A percentile compares a stretch with the other conserved stretches of the same genome.
These are phyloP conservation scores for Pseudocheirus occidentalis DNA, from an alignment of 2,797 vertebrate species.

Conservation along the genomic window DNA sequence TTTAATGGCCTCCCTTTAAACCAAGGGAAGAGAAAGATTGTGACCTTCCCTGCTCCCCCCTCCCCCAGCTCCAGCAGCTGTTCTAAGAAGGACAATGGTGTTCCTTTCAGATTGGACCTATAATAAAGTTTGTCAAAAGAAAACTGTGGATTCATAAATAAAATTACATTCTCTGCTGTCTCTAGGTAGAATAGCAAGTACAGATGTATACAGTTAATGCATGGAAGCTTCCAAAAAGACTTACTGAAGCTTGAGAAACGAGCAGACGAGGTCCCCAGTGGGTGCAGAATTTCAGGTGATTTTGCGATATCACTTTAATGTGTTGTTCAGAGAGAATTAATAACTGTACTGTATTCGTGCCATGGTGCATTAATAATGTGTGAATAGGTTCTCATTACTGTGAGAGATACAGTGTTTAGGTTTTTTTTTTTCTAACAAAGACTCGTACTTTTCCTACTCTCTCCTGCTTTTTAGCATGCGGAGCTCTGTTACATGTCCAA, in stretches of 20 bases:
- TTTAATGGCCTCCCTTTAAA: slow-evolving; percentile 8
- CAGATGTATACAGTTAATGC: background rate
- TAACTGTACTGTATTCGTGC: background rate
- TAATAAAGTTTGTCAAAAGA: background rate
- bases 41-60: background rate
- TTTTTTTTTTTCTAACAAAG: slow-evolving; percentile 24
- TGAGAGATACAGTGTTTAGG: slow-evolving; percentile 7
- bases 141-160: slow-evolving; percentile 38
- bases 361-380: slow-evolving; percentile 35
- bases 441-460: background rate
- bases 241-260: slow-evolving; percentile 24
- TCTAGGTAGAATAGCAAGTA: slow-evolving; percentile 28
- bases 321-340: slow-evolving; percentile 47
- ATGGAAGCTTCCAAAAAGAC: slow-evolving; percentile 24
- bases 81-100: background rate
- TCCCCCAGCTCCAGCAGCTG: background rate
- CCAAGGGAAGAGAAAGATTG: background rate
- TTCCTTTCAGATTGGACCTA: background rate
- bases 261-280: background rate
- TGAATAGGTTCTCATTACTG: slow-evolving; percentile 43
- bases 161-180: slow-evolving; percentile 21
- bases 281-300: slow-evolving; percentile 42
- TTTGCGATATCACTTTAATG: slow-evolving; percentile 46
- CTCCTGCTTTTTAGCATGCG: background rate
- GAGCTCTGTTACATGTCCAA: background rate